Percentiles rank a stretch among this genome's conserved stretches.
phyloP scores from a whole-genome alignment of 2,888 invertebrate species.

The Dione juno region DNA sequence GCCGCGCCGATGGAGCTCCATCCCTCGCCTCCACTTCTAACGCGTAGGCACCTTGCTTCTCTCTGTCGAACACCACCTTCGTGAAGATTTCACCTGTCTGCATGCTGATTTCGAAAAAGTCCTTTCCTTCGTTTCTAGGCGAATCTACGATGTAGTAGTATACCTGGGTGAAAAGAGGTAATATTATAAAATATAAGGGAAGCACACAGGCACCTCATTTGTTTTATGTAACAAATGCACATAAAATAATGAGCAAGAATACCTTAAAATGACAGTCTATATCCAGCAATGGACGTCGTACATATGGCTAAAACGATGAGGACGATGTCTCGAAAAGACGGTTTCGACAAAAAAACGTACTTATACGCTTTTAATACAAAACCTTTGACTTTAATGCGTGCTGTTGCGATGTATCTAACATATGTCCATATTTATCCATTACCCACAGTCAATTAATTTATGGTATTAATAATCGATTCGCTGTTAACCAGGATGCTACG shows the following conservation, averaged over 20 bases:
- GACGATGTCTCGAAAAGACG: neutral
- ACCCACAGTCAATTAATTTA: constrained; percentile 9
- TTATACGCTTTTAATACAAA: neutral
- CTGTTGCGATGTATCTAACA: too few relatives aligned
- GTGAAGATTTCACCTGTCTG: constrained; percentile 98
- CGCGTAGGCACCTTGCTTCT: constrained; percentile 98
- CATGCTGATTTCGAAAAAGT: constrained; percentile 97
- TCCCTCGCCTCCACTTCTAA: constrained; percentile 98
- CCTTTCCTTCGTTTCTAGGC: constrained; percentile 95
- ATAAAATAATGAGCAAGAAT: too few relatives aligned
- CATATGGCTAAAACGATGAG: neutral
- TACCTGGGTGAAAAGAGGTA: constrained; percentile 84
- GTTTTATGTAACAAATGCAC: too few relatives aligned
- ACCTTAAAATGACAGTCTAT: neutral
- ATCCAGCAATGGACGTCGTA: neutral
- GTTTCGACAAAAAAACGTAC: too few relatives aligned
- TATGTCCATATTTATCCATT: neutral
- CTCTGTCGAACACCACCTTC: constrained; percentile 97
- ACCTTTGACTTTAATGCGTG: neutral
- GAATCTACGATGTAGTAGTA: constrained; percentile 97
- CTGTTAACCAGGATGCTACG: neutral
- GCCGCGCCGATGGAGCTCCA: constrained; percentile 97
- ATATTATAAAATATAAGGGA: neutral
- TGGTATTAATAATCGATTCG: constrained; percentile 12
- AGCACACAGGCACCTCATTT: too few relatives aligned